A percentile compares a stretch with the other conserved stretches of the same genome.
phyloP scores from a whole-genome alignment of 1,140 invertebrate genomes.

The Lepidurus couesii region DNA sequence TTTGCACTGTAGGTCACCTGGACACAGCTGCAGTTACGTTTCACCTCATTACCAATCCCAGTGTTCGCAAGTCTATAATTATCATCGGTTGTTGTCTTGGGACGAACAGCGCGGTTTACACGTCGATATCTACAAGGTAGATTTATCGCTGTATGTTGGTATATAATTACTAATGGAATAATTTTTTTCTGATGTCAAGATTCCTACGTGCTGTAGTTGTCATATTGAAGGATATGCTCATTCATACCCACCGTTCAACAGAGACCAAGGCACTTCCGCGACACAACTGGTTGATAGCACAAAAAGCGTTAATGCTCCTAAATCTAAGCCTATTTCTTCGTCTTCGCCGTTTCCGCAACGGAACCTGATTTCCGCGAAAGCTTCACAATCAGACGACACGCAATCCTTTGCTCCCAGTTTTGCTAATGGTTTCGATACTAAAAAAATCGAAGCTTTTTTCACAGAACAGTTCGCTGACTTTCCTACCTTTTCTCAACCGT shows the following conservation, averaged over 20 bases:
- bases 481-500: neutral
- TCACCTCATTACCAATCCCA: constrained; percentile 72
- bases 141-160: neutral
- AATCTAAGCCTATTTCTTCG: neutral
- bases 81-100: constrained; percentile 78
- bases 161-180: constrained; percentile 1
- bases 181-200: constrained; percentile 43
- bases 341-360: neutral
- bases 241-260: constrained; percentile 39
- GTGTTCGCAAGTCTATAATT: constrained; percentile 78
- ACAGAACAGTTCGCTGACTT: constrained; percentile 2
- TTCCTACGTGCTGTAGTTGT: constrained; percentile 77
- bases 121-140: constrained; percentile 77
- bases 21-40: constrained; percentile 67
- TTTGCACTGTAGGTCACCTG: constrained; percentile 57
- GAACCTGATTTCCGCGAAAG: neutral
- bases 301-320: constrained; percentile 8
- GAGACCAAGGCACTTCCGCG: constrained; percentile 15
- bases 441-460: constrained; percentile 2
- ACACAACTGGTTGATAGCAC: neutral
- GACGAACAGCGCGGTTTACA: constrained; percentile 71
- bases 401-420: constrained; percentile 6
- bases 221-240: constrained; percentile 63
- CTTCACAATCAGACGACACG: neutral
- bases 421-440: neutral